phyloP scores from a whole-genome alignment of 1,140 invertebrate species.

The Archegozetes longisetosus region DNA sequence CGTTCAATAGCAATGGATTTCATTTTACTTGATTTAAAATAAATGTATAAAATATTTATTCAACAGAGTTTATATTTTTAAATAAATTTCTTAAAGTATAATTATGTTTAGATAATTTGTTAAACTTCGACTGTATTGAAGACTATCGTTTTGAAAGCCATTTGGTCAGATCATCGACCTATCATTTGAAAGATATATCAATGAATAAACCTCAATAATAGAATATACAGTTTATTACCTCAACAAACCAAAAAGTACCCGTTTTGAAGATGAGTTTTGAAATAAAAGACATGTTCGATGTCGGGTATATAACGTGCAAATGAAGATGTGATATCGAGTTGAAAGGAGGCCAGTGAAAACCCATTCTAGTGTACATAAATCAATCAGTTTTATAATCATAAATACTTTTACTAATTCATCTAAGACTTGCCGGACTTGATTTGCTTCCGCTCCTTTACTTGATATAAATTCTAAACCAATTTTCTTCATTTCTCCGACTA shows the following conservation, averaged over 20 bases:
- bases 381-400: conserved; percentile 2
- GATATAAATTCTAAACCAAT: conserved; percentile 31
- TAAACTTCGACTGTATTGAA: background rate
- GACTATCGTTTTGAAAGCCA: background rate
- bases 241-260: conserved; percentile 64
- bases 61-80: background rate
- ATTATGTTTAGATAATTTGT: background rate
- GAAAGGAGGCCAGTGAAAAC: conserved; percentile 85
- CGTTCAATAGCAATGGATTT: conserved; percentile 73
- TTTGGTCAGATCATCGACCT: background rate
- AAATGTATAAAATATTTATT: background rate
- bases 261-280: conserved; percentile 50
- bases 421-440: conserved; percentile 9
- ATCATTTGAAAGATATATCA: background rate
- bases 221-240: conserved; percentile 35
- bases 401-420: background rate
- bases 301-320: conserved; percentile 66
- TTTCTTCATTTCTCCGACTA: conserved; percentile 44
- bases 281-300: conserved; percentile 52
- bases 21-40: conserved; percentile 44
- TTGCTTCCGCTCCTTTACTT: background rate
- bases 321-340: conserved; percentile 65
- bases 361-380: conserved; percentile 36
- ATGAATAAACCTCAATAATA: background rate
- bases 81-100: background rate